Evolutionary conservation across 2,888 invertebrate species (phyloP), one percentile per base, ranked within the genome.

Genomic region (Nymphalis polychloros): DNA sequence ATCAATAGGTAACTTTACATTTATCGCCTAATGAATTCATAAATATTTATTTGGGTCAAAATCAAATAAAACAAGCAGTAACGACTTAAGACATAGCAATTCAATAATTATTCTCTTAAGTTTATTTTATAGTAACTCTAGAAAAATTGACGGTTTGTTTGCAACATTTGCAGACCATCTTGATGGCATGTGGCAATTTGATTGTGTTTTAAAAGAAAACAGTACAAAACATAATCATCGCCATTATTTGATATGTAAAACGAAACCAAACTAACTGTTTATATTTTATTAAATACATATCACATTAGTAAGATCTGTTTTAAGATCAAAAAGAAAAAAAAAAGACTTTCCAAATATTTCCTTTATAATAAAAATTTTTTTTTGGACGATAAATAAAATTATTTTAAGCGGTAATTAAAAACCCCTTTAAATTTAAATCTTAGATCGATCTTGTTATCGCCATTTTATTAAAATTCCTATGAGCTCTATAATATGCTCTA

Each of bases 81-180:
- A 19, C 3, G 50, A 19, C 19, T 50, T 19, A 19, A 50, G n/a
- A 8, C 50, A 50, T 50, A 20, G 19, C 20, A 20, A 19, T 8
- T 10, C 8, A 55, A 17, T 17, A 55, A 2, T 17, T 8, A 31
- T 31, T 8, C 17, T n/a, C 8, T 17, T 17, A 57, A 41, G 57
- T 57, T 57, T 8, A 41, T 41, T 57, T 19, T 41, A 41, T 41
- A 47, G 19, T 27, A 47, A 19, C 7, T 63, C 27, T 47, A 27
- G 46, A 53, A 47, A 23, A 27, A 41, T 31, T n/a, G n/a, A 47
- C n/a, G 16, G 19, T 19, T 27, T 52, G 17, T 46, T 16, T 53
- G 16, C 6, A 47, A 67, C 64, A 70, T 64, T 70, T 67, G 70
- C 55, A 23, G 67, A 67, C 67, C 67, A 67, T 62, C 63, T 70